Conservation (phyloP, 2,113 vertebrate species). For the Rhegmatorhina hoffmannsi region DNA sequence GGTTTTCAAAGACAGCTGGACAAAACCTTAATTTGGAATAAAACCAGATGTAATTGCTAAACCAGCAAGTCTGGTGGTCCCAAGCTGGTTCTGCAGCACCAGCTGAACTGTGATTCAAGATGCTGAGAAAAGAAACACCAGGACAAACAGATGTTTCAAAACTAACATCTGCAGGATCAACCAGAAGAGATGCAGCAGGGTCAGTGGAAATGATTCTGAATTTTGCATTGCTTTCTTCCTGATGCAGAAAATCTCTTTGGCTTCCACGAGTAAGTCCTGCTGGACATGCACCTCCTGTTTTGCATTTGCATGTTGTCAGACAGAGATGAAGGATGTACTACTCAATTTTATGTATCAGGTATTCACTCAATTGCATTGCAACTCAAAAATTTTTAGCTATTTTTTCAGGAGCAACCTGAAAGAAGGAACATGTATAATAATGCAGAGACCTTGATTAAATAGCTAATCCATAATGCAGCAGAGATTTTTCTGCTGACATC, state of each 20-base stretch:
- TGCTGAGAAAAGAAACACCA: not conserved
- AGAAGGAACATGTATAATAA: conserved; percentile 38
- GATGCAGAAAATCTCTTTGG: not conserved
- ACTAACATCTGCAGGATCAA: not conserved
- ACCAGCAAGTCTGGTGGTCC: not conserved
- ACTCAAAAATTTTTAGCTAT: not conserved
- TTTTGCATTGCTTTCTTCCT: not conserved
- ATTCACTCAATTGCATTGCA: not conserved
- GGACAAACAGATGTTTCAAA: not conserved
- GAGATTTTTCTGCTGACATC: conserved; percentile 71
- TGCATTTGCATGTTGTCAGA: not conserved
- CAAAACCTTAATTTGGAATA: conserved; percentile 18
- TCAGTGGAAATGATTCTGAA: not conserved
- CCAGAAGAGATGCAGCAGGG: not conserved
- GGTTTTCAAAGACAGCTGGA: conserved; percentile 48
- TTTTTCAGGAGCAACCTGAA: conserved; percentile 52
- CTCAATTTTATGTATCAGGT: conserved; percentile 25
- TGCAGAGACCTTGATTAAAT: conserved; percentile 61
- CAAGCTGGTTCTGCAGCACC: not conserved
- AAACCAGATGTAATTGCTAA: conserved; percentile 23
- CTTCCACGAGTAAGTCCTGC: not conserved
- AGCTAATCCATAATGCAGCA: conserved; percentile 74
- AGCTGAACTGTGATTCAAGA: not conserved
- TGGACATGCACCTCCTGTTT: not conserved
- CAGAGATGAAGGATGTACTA: not conserved